Conservation (phyloP, 2,113 vertebrate species). For the Notothenia rossii region DNA sequence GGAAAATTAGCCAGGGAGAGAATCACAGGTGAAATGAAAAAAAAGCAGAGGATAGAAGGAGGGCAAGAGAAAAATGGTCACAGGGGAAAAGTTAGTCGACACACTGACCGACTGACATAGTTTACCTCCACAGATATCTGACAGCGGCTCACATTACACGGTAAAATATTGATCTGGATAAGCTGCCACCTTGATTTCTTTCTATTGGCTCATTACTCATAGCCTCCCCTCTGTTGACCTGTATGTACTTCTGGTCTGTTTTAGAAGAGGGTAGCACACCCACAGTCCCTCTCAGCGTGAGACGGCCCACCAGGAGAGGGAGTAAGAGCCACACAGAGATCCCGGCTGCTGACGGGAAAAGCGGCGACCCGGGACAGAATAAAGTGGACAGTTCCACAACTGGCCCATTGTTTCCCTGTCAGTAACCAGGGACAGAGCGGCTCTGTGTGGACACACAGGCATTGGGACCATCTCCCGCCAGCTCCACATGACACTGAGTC, state of each 20-base stretch:
- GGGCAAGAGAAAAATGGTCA: constrained; percentile 33
- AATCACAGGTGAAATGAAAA: constrained; percentile 44
- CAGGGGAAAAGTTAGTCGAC: constrained; percentile 51
- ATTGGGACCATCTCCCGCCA: constrained; percentile 82
- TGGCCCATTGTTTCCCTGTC: constrained; percentile 77
- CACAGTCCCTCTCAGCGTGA: constrained; percentile 34
- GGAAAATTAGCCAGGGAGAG: constrained; percentile 1
- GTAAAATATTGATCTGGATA: constrained; percentile 58
- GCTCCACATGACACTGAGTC: constrained; percentile 76
- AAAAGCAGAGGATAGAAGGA: constrained; percentile 6
- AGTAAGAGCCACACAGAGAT: constrained; percentile 59
- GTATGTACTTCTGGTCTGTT: background rate
- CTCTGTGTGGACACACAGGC: constrained; percentile 76
- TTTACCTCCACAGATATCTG: constrained; percentile 57
- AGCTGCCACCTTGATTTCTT: constrained; percentile 6
- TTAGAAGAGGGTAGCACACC: constrained; percentile 6
- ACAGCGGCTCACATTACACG: constrained; percentile 24
- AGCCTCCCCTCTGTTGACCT: background rate
- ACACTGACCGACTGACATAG: constrained; percentile 80
- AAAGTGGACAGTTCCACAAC: constrained; percentile 65
- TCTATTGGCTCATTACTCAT: constrained; percentile 36
- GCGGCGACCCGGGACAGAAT: constrained; percentile 15
- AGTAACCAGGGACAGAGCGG: constrained; percentile 78
- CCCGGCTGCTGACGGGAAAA: constrained; percentile 7
- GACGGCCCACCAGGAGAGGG: constrained; percentile 75